Percentiles rank a stretch among this genome's conserved stretches.
Conservation (phyloP, 1,140 invertebrate genomes). For the Drosophila ficusphila region DNA sequence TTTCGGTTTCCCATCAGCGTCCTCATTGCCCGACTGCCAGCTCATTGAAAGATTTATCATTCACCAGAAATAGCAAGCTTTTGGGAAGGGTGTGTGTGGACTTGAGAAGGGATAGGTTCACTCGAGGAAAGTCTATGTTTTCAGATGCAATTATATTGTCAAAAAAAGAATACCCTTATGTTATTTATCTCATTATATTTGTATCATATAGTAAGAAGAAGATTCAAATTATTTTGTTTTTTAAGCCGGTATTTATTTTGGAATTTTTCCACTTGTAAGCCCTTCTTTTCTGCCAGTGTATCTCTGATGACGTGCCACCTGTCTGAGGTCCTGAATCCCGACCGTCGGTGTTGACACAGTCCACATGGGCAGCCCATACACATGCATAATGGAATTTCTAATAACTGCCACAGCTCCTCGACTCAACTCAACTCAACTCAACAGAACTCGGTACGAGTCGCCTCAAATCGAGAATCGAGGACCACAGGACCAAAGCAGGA, state of each 20-base stretch:
- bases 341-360: constrained; percentile 62
- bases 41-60: constrained; percentile 75
- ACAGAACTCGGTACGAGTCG: not conserved
- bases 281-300: constrained; percentile 7
- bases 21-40: constrained; percentile 23
- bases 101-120: constrained; percentile 5
- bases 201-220: too few species aligned
- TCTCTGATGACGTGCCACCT: constrained; percentile 24
- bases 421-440: not conserved
- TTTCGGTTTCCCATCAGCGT: constrained; percentile 20
- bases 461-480: not conserved
- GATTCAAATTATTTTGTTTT: too few species aligned
- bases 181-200: too few species aligned
- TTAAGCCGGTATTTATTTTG: too few species aligned
- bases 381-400: constrained; percentile 80
- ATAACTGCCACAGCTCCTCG: constrained; percentile 51
- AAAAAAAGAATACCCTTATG: too few species aligned
- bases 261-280: too few species aligned
- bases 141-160: not conserved
- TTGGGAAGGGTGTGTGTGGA: constrained; percentile 7
- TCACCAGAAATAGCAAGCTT: constrained; percentile 32
- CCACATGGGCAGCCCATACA: constrained; percentile 52
- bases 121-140: not conserved
- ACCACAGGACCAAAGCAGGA: constrained; percentile 1
- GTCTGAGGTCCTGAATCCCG: constrained; percentile 21